These are phyloP conservation scores for Lepidocolaptes lacrymiger DNA, from an alignment of 2,797 vertebrate species.

Conservation along the genomic window DNA sequence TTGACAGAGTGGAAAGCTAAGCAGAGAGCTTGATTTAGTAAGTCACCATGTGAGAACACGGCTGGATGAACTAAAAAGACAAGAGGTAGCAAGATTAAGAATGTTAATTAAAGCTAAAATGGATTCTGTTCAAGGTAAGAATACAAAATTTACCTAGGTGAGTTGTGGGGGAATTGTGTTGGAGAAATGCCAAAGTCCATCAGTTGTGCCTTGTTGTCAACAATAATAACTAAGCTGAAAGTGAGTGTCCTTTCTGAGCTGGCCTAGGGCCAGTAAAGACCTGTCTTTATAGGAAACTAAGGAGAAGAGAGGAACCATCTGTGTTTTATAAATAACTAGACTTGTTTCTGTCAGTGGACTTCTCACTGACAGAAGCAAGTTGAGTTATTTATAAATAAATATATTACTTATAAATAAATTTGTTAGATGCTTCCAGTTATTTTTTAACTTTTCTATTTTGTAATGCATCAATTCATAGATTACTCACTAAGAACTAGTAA, in stretches of 20 bases:
- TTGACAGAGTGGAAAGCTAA: conserved; percentile 91
- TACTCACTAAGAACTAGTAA: background rate
- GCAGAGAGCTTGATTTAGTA: conserved; percentile 96
- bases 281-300: background rate
- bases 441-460: background rate
- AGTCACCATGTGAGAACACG: conserved; percentile 94
- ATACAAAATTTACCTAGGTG: background rate
- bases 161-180: background rate
- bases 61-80: conserved; percentile 94
- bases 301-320: background rate
- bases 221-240: background rate
- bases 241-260: background rate
- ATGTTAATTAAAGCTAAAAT: conserved; percentile 96
- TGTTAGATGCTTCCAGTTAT: background rate
- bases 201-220: background rate
- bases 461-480: background rate
- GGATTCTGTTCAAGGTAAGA: conserved; percentile 89
- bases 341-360: background rate
- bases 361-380: background rate
- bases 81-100: conserved; percentile 93
- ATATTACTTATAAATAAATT: background rate
- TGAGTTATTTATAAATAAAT: background rate
- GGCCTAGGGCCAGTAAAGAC: background rate
- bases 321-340: background rate
- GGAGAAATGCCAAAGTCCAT: background rate